A percentile compares a stretch with the other conserved stretches of the same genome.
These are phyloP conservation scores for Lepidurus apus DNA, from an alignment of 1,140 invertebrate genomes.

Conservation along the genomic window DNA sequence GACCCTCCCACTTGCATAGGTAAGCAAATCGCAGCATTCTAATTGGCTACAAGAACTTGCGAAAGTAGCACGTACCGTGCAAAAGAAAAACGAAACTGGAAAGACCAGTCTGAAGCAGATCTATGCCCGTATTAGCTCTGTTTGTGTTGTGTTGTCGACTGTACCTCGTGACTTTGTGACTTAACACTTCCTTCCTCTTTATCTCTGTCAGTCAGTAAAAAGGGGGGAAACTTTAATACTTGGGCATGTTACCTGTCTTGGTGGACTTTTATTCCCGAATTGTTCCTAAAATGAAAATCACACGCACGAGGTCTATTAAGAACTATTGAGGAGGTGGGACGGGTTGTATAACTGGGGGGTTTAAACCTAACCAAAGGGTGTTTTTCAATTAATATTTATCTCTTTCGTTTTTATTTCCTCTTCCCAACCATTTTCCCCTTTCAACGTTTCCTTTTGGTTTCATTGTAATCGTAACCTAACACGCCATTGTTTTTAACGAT, in stretches of 20 bases:
- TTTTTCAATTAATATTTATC: not conserved
- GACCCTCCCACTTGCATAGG: slow-evolving; percentile 64
- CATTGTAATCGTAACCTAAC: too few species aligned
- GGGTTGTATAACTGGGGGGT: not conserved
- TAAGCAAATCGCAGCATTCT: slow-evolving; percentile 41
- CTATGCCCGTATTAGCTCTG: slow-evolving; percentile 8
- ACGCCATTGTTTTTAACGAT: too few species aligned
- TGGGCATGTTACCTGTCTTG: not conserved
- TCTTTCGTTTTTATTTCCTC: not conserved
- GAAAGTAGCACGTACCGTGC: too few species aligned
- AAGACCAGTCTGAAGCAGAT: not conserved
- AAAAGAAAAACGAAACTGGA: too few species aligned
- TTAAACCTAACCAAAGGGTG: not conserved
- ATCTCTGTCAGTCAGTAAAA: slow-evolving; percentile 28
- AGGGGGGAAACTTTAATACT: slow-evolving; percentile 31
- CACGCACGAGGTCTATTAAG: too few species aligned
- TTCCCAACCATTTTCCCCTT: not conserved
- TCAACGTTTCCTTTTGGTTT: not conserved
- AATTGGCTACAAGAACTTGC: too few species aligned
- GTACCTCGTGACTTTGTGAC: not conserved
- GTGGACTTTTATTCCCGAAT: not conserved
- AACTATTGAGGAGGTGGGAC: not conserved
- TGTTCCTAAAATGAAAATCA: not conserved
- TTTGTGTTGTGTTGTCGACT: not conserved
- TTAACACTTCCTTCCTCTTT: slow-evolving; percentile 22